Conservation (phyloP, 2,113 vertebrate genomes). For the Gnathonemus echidnorhynchus region DNA sequence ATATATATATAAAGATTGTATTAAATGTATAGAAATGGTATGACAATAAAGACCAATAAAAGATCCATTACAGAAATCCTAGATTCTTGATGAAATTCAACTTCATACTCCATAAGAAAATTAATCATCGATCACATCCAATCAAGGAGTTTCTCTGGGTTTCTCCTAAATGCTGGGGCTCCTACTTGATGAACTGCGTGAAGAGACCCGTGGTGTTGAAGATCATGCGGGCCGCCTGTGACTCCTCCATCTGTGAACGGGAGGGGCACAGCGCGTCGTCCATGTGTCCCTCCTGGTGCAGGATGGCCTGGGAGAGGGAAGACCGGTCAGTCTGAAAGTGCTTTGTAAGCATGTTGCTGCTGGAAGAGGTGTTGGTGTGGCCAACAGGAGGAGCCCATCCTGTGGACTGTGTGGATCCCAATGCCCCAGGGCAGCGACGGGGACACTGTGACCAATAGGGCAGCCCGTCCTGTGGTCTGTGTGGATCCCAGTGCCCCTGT, state of each 20-base stretch:
- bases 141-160: background rate
- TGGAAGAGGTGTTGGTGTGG: background rate
- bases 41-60: background rate
- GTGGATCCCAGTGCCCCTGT: too few species aligned
- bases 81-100: background rate
- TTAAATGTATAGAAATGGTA: background rate
- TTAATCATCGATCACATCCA: background rate
- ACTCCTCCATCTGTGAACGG: constrained; percentile 81
- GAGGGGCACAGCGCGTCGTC: constrained; percentile 78
- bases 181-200: constrained; percentile 82
- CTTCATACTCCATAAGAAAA: background rate
- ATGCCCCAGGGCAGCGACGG: too few species aligned
- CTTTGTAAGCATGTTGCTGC: background rate
- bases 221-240: constrained; percentile 87
- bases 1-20: background rate
- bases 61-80: background rate
- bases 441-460: too few species aligned
- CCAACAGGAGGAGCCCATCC: background rate
- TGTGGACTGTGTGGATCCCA: background rate
- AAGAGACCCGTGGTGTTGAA: constrained; percentile 80
- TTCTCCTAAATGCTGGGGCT: background rate
- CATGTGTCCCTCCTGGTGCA: constrained; percentile 92
- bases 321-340: background rate
- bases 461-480: background rate
- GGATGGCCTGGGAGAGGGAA: constrained; percentile 67